Evolutionary conservation across 2,888 invertebrate species (phyloP), one percentile per base, ranked within the genome.

Genomic region (Drosophila cracens): DNA sequence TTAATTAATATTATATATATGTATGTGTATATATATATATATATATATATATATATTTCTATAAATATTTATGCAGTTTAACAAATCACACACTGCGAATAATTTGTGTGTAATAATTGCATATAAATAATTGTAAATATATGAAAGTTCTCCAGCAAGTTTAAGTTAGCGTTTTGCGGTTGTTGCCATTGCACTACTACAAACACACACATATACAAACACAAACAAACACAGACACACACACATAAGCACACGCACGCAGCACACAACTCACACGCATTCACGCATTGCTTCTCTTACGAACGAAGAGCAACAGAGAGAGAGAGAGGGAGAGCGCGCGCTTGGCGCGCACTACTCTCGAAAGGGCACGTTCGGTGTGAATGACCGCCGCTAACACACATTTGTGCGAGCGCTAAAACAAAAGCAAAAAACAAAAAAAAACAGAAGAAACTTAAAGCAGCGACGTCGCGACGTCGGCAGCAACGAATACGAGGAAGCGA

Each of bases 341-440:
- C 34, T 48, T 34, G 51, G 62, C 70, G 58, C 65, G 71, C 69
- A 77, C 74, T 77, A 77, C 79, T 82, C 82, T 80, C 82, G 73
- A 91, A 91, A 91, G 91, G 91, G 91, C 91, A 91, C 88, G 91
- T 91, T 91, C 87, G 77, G 85, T 89, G 91, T 92, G 91, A 92
- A 92, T 91, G 92, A 92, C 92, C 91, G 92, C 91, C 79, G 90
- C 92, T 92, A 92, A 91, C 91, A 92, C 91, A 92, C 91, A 92
- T 92, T 92, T 91, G 87, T 85, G 87, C 84, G 85, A 85, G 86
- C 82, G 75, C 77, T 79, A 82, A 81, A 80, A 86, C 78, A 81
- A 83, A 80, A 81, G 71, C 79, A 80, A 76, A 79, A 69, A 73
- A 68, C 62, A 65, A 56, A 68, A 43, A 61, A 62, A 34, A 68